Percentiles rank a stretch among this genome's conserved stretches.
Evolutionary conservation across 1,140 invertebrate species (phyloP).

Genomic region (Vollenhovia emeryi): DNA sequence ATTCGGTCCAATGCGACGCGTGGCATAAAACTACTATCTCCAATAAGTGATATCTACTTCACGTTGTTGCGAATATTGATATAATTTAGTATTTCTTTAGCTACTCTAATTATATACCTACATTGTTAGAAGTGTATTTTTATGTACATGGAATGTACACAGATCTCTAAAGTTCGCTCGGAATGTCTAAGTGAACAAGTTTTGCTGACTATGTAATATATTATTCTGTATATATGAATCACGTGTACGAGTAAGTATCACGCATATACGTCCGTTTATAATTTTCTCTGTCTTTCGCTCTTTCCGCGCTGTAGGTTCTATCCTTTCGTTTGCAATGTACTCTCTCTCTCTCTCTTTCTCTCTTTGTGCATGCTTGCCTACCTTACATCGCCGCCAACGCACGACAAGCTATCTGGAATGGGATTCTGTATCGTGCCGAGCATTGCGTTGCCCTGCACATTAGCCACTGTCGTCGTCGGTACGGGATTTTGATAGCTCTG

Average conservation of each 20-base stretch:
- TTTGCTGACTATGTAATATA: not conserved
- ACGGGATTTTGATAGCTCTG: conserved; percentile 83
- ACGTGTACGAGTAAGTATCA: conserved; percentile 24
- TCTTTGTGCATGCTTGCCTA: conserved; percentile 79
- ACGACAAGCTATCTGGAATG: conserved; percentile 85
- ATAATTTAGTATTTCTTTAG: conserved; percentile 14
- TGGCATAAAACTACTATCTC: conserved; percentile 41
- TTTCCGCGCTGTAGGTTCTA: conserved; percentile 1
- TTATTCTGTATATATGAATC: conserved; percentile 4
- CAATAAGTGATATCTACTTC: conserved; percentile 29
- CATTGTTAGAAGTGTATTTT: not conserved
- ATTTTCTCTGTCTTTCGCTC: conserved; percentile 14
- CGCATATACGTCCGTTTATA: conserved; percentile 16
- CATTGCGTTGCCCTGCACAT: conserved; percentile 84
- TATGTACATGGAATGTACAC: conserved; percentile 31
- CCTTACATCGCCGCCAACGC: conserved; percentile 87
- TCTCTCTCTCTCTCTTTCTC: conserved; percentile 58
- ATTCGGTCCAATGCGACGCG: conserved; percentile 33
- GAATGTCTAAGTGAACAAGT: conserved; percentile 27
- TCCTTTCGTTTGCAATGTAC: conserved; percentile 32
- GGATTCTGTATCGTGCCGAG: conserved; percentile 83
- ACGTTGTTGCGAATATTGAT: conserved; percentile 7
- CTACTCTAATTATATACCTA: not conserved
- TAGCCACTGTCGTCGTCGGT: conserved; percentile 79
- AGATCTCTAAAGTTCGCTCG: conserved; percentile 2